phyloP scores from a whole-genome alignment of 1,140 invertebrate species.

The Zaprionus taronus region DNA sequence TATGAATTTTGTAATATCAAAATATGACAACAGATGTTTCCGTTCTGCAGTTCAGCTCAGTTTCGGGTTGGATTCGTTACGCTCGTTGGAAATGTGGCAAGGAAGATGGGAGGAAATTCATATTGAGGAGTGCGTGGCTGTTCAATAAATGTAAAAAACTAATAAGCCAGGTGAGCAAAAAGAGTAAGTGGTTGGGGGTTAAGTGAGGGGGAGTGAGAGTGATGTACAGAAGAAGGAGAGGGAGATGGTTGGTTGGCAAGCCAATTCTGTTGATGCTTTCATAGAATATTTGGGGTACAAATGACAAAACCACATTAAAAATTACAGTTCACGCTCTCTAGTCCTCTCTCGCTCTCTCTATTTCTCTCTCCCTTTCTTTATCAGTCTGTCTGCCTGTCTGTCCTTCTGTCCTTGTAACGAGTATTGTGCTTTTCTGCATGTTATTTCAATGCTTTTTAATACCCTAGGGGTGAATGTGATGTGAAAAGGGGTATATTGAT shows the following conservation, averaged over 20 bases:
- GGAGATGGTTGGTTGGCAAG: conserved; percentile 3
- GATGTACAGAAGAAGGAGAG: not conserved
- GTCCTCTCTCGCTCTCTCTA: not conserved
- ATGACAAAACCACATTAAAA: conserved; percentile 78
- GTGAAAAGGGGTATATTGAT: not conserved
- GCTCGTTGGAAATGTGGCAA: conserved; percentile 8
- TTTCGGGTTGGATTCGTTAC: conserved; percentile 56
- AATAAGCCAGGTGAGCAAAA: conserved; percentile 52
- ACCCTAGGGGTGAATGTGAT: not conserved
- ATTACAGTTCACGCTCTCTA: conserved; percentile 42
- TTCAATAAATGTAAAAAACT: conserved; percentile 65
- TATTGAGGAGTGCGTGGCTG: conserved; percentile 55
- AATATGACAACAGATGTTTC: conserved; percentile 59
- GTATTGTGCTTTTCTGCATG: conserved; percentile 46
- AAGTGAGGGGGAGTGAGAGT: not conserved
- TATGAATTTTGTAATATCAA: conserved; percentile 66
- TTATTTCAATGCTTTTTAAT: conserved; percentile 43
- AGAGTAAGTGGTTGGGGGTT: not conserved
- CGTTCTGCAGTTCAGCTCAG: not conserved
- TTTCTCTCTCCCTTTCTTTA: not conserved
- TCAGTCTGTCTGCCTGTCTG: not conserved
- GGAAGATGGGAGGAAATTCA: conserved; percentile 21
- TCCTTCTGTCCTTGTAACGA: conserved; percentile 39
- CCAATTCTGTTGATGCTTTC: conserved; percentile 43
- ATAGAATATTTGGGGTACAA: conserved; percentile 46